phyloP scores from a whole-genome alignment of 2,888 invertebrate species.

The Drosophila affinis region DNA sequence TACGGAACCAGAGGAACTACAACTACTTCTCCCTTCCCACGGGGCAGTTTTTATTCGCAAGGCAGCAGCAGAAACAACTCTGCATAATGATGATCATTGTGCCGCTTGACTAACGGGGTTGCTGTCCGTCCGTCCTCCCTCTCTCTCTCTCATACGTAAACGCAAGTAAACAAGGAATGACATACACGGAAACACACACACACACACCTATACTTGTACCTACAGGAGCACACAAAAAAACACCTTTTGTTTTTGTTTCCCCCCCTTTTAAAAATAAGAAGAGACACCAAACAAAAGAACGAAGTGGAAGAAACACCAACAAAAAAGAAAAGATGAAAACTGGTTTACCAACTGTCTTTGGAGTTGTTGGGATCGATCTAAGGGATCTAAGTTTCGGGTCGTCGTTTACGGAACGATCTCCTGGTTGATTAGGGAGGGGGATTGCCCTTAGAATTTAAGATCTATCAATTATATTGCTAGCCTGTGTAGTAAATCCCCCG shows the following conservation, averaged over 20 bases:
- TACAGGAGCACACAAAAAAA: slow-evolving; percentile 17
- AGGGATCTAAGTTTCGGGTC: background rate
- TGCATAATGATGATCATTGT: slow-evolving; percentile 8
- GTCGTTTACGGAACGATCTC: slow-evolving; percentile 23
- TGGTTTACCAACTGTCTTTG: slow-evolving; percentile 69
- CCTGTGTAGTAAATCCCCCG: slow-evolving; percentile 17
- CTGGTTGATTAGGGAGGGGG: slow-evolving; percentile 10
- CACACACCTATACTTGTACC: slow-evolving; percentile 15
- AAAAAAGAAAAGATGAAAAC: slow-evolving; percentile 48
- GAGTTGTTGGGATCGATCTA: slow-evolving; percentile 7
- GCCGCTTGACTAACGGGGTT: slow-evolving; percentile 51
- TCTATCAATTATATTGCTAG: slow-evolving; percentile 40
- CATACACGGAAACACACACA: slow-evolving; percentile 13
- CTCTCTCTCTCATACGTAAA: slow-evolving; percentile 23
- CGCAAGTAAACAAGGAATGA: slow-evolving; percentile 38
- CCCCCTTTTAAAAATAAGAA: slow-evolving; percentile 35
- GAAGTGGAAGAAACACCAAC: slow-evolving; percentile 26
- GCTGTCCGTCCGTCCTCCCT: slow-evolving; percentile 30
- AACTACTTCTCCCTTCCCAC: slow-evolving; percentile 20
- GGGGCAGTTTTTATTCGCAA: slow-evolving; percentile 58
- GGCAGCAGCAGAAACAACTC: slow-evolving; percentile 12
- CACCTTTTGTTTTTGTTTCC: slow-evolving; percentile 59
- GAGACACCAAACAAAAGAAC: slow-evolving; percentile 37
- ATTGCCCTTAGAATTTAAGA: slow-evolving; percentile 24
- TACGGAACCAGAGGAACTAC: slow-evolving; percentile 43